phyloP scores from a whole-genome alignment of 35 echinoderm and acorn worm genomes.

The Lytechinus pictus region DNA sequence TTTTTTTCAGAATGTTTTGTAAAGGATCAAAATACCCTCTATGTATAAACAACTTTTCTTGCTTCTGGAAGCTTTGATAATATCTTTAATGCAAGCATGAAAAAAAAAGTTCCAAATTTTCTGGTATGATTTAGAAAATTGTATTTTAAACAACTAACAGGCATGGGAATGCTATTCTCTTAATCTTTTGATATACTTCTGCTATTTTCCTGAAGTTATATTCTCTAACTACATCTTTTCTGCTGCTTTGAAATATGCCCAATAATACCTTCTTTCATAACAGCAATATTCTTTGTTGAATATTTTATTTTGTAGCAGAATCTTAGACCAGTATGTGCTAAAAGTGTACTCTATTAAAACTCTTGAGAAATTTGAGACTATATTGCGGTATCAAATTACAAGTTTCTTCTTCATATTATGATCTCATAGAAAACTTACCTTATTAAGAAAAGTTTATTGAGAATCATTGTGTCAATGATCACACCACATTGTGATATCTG shows the following conservation, averaged over 20 bases:
- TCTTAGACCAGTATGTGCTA: neutral
- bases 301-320: neutral
- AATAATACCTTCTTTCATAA: neutral
- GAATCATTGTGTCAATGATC: no score
- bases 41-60: neutral
- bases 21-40: no score
- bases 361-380: no score
- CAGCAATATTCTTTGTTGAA: neutral
- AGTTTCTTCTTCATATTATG: no score
- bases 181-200: neutral
- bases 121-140: neutral
- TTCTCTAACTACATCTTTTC: neutral
- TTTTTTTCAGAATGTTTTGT: no score
- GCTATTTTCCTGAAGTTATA: neutral
- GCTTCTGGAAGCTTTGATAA: neutral
- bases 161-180: neutral
- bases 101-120: neutral
- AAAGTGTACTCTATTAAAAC: neutral
- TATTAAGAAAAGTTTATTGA: no score
- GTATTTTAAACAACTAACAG: neutral
- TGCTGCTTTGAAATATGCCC: neutral
- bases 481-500: no score
- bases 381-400: no score
- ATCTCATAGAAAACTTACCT: no score
- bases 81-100: neutral